A percentile compares a stretch with the other conserved stretches of the same genome.
Evolutionary conservation across 2,113 vertebrate species (phyloP).

Genomic region (Muntiacus muntjak): DNA sequence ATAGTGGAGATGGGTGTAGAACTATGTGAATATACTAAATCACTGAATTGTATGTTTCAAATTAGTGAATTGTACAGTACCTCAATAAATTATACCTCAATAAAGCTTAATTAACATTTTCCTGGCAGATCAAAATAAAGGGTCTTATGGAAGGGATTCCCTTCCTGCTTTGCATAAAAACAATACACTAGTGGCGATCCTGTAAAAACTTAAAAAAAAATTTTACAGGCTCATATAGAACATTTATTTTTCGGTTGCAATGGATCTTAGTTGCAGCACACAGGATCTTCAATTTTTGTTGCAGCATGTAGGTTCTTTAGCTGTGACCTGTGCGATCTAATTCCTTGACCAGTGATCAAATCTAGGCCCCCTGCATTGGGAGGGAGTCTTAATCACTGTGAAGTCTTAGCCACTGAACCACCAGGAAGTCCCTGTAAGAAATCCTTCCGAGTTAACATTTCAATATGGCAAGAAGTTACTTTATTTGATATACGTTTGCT

Average conservation of each 20-base stretch:
- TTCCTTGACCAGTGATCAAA: background rate
- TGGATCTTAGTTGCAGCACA: background rate
- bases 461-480: background rate
- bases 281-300: background rate
- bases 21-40: background rate
- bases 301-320: background rate
- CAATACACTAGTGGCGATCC: background rate
- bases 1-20: background rate
- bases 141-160: background rate
- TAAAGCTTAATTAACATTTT: background rate
- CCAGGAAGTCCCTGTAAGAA: background rate
- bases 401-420: background rate
- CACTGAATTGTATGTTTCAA: background rate
- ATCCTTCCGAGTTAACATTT: background rate
- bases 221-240: background rate
- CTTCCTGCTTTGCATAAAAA: background rate
- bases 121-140: conserved; percentile 2
- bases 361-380: background rate
- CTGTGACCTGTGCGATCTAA: background rate
- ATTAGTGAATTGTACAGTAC: background rate
- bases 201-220: background rate
- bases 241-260: background rate
- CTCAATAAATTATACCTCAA: background rate
- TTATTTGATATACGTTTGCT: background rate
- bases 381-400: background rate